phyloP scores from a whole-genome alignment of 2,113 vertebrate species.

The Vireo altiloquus region DNA sequence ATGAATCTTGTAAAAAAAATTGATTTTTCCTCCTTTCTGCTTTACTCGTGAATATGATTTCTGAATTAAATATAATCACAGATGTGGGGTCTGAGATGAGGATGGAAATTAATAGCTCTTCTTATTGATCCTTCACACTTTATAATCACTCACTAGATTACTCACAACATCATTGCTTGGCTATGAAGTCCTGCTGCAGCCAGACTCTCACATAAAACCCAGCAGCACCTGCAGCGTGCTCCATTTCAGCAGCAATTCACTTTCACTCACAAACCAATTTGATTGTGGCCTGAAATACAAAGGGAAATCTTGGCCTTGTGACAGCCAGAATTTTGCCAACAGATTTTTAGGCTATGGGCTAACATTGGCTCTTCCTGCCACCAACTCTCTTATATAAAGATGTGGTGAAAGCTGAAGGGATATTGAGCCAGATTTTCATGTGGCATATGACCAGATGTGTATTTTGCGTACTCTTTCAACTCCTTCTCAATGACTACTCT shows the following conservation, averaged over 20 bases:
- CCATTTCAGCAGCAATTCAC: not conserved
- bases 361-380: not conserved
- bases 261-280: not conserved
- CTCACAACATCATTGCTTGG: not conserved
- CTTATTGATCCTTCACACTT: constrained; percentile 20
- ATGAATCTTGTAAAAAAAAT: not conserved
- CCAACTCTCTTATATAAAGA: not conserved
- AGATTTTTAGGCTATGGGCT: not conserved
- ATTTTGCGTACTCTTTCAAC: not conserved
- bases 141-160: not conserved
- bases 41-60: constrained; percentile 52
- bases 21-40: constrained; percentile 20
- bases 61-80: constrained; percentile 52
- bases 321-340: not conserved
- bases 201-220: not conserved
- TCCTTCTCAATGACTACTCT: not conserved
- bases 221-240: not conserved
- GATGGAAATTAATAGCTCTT: constrained; percentile 27
- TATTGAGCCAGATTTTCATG: not conserved
- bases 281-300: constrained; percentile 1
- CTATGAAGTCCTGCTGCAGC: not conserved
- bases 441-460: not conserved
- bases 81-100: not conserved
- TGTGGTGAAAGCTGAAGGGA: not conserved
- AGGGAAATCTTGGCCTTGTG: not conserved